Evolutionary conservation across 23 tunicate species (phyloP), one percentile per base, ranked within the genome.

Genomic region (Corella eumyota): DNA sequence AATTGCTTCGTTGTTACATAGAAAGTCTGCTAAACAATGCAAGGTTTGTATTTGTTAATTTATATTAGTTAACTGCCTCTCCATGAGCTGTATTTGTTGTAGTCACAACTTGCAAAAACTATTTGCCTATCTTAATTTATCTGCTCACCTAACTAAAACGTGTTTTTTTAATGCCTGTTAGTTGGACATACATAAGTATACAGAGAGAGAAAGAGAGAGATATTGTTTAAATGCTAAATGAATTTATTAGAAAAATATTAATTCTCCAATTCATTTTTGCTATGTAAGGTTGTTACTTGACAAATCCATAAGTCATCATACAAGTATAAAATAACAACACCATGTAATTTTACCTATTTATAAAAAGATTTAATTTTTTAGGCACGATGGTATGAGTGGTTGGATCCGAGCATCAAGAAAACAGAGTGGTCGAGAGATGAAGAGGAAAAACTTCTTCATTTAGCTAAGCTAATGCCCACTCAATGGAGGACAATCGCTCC

Each of bases 401-500:
- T 92, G 50, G 98, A 92, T 60, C 98, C 98, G 21, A 82, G 85
- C 51, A 92, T 92, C 45, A 92, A 92, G 62, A 92, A 92, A 57
- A 92, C 98, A 15, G 98, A 92, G 58, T 92, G 98, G 98, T 75
- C 85, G 17, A 58, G 98, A 20, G 98, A 93, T 60, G 99, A 93
- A 64, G 99, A 93, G 30, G 95, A 93, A 60, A 93, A 93, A 36
- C 58, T 93, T 45, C 90, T 93, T 46, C 99, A 93, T 70, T 47
- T 93, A 22, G 99, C 99, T 4, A 84, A 93, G 48, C 44, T 85
- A 32, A 84, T 84, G 95, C 95, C 99, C 24, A 93, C 99, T 6
- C 99, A 93, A 36, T 93, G 99, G 99, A 70, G 99, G 6, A 93
- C 99, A 20, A 93, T 84, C 56, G 95, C 95, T 0, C 95, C 99